Conservation (phyloP, 1,140 invertebrate genomes). For the Drosophila asahinai region DNA sequence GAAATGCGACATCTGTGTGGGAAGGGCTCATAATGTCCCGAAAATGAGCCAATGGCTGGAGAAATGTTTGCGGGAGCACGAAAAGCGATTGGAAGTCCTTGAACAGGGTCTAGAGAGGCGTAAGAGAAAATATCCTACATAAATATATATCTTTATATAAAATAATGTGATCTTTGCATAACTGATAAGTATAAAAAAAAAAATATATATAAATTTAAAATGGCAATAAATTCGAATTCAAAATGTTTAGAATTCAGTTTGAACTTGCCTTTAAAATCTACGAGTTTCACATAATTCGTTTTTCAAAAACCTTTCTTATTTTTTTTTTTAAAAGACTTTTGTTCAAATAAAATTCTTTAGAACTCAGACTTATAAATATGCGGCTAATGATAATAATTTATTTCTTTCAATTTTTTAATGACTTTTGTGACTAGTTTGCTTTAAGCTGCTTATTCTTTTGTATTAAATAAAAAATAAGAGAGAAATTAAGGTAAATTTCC, state of each 20-base stretch:
- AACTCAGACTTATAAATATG: neutral
- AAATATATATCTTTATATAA: neutral
- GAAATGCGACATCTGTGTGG: constrained; percentile 45
- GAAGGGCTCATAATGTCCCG: neutral
- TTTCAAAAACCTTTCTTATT: neutral
- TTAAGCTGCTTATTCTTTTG: neutral
- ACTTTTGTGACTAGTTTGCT: neutral
- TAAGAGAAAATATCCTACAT: constrained; percentile 16
- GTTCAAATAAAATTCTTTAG: neutral
- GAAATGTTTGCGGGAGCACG: constrained; percentile 41
- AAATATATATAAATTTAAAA: too few relatives aligned
- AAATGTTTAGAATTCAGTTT: too few relatives aligned
- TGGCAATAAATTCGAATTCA: too few relatives aligned
- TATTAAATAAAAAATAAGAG: too few relatives aligned
- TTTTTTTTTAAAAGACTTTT: neutral
- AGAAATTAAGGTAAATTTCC: neutral
- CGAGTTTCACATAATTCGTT: too few relatives aligned
- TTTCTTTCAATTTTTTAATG: neutral
- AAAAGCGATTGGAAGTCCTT: constrained; percentile 58
- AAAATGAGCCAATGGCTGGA: constrained; percentile 44
- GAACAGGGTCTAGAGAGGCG: constrained; percentile 41
- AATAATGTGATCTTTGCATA: neutral
- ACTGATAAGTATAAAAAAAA: neutral
- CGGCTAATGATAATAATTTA: neutral
- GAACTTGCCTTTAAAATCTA: too few relatives aligned